These are phyloP conservation scores for Sciurus niger DNA, from an alignment of 2,113 vertebrate genomes.

Conservation along the genomic window DNA sequence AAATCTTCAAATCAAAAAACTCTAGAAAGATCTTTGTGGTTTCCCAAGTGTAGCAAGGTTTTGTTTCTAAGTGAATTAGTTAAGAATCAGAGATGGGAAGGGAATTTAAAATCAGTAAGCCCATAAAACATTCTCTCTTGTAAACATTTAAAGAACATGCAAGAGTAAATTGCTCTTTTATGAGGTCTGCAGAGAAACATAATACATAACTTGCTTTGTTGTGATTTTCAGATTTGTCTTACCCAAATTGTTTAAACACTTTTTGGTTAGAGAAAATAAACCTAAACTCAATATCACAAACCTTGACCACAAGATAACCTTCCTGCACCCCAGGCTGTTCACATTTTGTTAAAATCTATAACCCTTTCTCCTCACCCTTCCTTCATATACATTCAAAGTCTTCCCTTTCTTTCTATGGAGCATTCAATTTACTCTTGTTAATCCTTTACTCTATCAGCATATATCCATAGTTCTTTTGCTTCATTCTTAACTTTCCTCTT, in stretches of 20 bases:
- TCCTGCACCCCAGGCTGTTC: background rate
- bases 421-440: background rate
- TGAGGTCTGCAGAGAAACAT: conserved; percentile 76
- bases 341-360: background rate
- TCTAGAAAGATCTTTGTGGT: conserved; percentile 17
- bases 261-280: conserved; percentile 63
- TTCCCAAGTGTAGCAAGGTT: conserved; percentile 22
- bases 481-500: background rate
- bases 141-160: conserved; percentile 79
- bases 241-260: conserved; percentile 65
- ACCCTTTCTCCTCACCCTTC: background rate
- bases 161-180: conserved; percentile 81
- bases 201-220: conserved; percentile 71
- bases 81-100: conserved; percentile 66
- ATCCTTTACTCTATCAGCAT: background rate
- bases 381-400: background rate
- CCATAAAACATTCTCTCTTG: conserved; percentile 72
- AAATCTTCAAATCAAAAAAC: background rate
- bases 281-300: background rate
- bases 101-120: conserved; percentile 70
- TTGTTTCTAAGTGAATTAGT: conserved; percentile 65
- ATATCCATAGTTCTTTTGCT: background rate
- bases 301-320: background rate
- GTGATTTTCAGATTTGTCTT: conserved; percentile 64
- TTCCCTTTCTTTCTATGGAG: background rate